Base-by-base conservation (phyloP, 2,888 invertebrate genomes). In the Ormia ochracea region DNA sequence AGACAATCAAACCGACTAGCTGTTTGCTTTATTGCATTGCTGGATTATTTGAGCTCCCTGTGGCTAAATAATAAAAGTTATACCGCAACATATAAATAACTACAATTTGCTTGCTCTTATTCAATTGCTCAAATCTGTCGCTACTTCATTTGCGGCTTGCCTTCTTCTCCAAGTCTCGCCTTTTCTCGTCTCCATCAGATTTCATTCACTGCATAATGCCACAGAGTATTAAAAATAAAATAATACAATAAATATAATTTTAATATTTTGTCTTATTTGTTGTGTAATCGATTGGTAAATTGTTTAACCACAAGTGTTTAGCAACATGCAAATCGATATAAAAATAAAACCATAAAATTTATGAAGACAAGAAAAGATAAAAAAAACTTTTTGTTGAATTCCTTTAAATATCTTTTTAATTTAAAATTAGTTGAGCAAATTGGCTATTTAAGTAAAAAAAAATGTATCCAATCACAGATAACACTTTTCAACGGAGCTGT, bases 281-380 rank as follows among this genome's bases (percentile, higher is more conserved):
- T 78, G 78, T 78, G 78, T 68, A 78, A 78, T 78, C 78, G 68
- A 68, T 78, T 78, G 73, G 56, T 78, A 78, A 78, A 68, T 78
- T 73, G 78, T 68, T 73, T 63, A 68, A 78, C 78, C 78, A 48
- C 73, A 73, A 73, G 21, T 52, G 66, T 58, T 41, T 66, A 36
- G 33, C 36, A 61, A 19, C 21, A 48, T 23, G 26, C 21, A 38
- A 58, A 61, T 19, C 56, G 38, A 58, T 45, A 45, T 36, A 5
- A 26, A 52, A 52, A 28, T 10, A 36, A 65, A 50, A 50, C 23
- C 12, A 14, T 14, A 23, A 50, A 14, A 28, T 9, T 45, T 45
- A 14, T 7, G 26, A 7, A n/a, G 26, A 48, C 14, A 12, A 50
- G 12, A 7, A 23, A 48, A 14, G 26, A 45, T 21, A 45, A 48